Percentiles rank a stretch among this genome's conserved stretches.
phyloP scores from a whole-genome alignment of 2,797 vertebrate species.

The Oreortyx pictus region DNA sequence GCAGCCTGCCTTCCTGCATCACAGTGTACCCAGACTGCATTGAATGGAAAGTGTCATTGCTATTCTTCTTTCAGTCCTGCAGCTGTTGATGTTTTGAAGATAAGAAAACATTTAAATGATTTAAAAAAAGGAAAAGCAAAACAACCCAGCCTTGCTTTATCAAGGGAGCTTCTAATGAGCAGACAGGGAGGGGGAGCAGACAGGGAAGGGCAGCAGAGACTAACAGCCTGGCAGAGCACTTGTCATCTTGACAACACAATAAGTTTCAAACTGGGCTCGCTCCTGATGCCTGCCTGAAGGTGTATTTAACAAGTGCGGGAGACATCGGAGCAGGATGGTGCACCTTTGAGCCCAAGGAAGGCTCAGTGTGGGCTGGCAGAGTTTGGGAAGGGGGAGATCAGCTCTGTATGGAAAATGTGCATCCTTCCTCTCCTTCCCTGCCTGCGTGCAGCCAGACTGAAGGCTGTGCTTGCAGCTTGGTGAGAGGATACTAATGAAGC shows the following conservation, averaged over 20 bases:
- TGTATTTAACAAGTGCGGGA: not conserved
- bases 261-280: slow-evolving; percentile 14
- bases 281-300: slow-evolving; percentile 49
- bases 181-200: not conserved
- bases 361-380: not conserved
- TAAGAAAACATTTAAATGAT: slow-evolving; percentile 54
- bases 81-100: slow-evolving; percentile 48
- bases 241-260: slow-evolving; percentile 15
- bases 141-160: not conserved
- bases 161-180: slow-evolving; percentile 45
- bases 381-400: not conserved
- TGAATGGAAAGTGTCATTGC: not conserved
- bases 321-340: not conserved
- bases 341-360: slow-evolving; percentile 18
- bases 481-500: slow-evolving; percentile 72
- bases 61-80: not conserved
- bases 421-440: not conserved
- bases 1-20: fast-evolving
- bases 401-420: not conserved
- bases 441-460: slow-evolving; percentile 38
- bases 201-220: slow-evolving; percentile 39
- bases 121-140: not conserved
- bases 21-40: not conserved
- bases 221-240: slow-evolving; percentile 35
- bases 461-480: slow-evolving; percentile 59